A percentile compares a stretch with the other conserved stretches of the same genome.
Evolutionary conservation across 2,797 vertebrate species (phyloP).

Genomic region (Meda fulgida): DNA sequence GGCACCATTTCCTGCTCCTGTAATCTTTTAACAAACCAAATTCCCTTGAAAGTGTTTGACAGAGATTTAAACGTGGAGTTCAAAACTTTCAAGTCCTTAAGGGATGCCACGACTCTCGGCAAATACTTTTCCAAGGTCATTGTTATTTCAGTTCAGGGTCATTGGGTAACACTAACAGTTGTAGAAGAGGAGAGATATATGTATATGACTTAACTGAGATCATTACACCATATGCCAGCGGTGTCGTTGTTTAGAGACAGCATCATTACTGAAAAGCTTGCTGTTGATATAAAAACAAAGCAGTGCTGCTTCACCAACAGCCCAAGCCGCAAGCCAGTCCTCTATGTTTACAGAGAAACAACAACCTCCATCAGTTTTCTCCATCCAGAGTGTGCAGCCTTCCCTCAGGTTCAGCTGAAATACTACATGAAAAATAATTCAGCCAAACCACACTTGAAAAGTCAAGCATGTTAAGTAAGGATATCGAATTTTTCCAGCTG

Average conservation of each 20-base stretch:
- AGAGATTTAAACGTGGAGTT: slow-evolving; percentile 18
- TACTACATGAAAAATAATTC: not conserved
- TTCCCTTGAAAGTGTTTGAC: slow-evolving; percentile 40
- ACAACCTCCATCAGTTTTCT: slow-evolving; percentile 53
- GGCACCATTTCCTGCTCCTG: slow-evolving; percentile 52
- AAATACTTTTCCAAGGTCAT: slow-evolving; percentile 22
- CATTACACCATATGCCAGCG: slow-evolving; percentile 33
- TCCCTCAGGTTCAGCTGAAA: slow-evolving; percentile 31
- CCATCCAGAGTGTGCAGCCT: slow-evolving; percentile 39
- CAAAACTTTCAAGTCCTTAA: slow-evolving; percentile 13
- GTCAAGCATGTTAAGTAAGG: slow-evolving; percentile 18
- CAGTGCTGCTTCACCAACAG: slow-evolving; percentile 63
- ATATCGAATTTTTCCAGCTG: slow-evolving; percentile 25
- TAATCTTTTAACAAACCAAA: slow-evolving; percentile 13
- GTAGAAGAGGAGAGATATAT: slow-evolving; percentile 17
- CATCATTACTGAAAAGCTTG: slow-evolving; percentile 57
- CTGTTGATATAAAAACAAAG: slow-evolving; percentile 79
- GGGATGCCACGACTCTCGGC: not conserved
- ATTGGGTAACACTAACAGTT: slow-evolving; percentile 48
- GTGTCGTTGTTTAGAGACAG: slow-evolving; percentile 53
- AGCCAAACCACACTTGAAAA: slow-evolving; percentile 56
- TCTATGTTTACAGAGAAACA: slow-evolving; percentile 76
- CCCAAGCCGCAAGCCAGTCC: slow-evolving; percentile 43
- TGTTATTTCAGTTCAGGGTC: slow-evolving; percentile 35
- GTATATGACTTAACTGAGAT: slow-evolving; percentile 45